Evolutionary conservation across 2,888 invertebrate genomes (phyloP).

Genomic region (Cyclophora punctaria): DNA sequence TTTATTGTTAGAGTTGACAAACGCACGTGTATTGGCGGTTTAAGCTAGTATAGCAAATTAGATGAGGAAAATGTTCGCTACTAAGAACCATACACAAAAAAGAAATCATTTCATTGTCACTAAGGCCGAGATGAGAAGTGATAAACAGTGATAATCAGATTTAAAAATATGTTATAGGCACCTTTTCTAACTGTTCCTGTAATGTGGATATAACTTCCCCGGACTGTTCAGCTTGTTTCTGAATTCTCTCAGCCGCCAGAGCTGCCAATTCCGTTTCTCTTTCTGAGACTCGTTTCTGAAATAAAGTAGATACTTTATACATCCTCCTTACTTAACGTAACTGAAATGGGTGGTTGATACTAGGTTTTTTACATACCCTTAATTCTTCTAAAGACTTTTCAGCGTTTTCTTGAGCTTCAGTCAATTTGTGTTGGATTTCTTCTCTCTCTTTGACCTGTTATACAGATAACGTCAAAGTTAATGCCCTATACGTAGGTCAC

Average conservation of each 20-base stretch:
- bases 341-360: too few species aligned
- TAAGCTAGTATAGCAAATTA: too few species aligned
- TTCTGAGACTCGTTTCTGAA: slow-evolving; percentile 40
- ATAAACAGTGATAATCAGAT: too few species aligned
- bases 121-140: too few species aligned
- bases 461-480: background rate
- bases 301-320: background rate
- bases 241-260: slow-evolving; percentile 52
- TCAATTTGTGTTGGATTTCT: slow-evolving; percentile 45
- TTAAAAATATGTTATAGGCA: slow-evolving; percentile 12
- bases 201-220: slow-evolving; percentile 59
- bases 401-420: slow-evolving; percentile 45
- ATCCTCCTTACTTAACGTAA: too few species aligned
- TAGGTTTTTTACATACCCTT: slow-evolving; percentile 30
- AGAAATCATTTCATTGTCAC: too few species aligned
- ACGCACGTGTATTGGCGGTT: too few species aligned
- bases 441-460: slow-evolving; percentile 51
- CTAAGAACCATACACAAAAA: too few species aligned
- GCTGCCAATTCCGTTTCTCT: slow-evolving; percentile 55
- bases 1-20: too few species aligned
- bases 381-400: slow-evolving; percentile 43
- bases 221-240: slow-evolving; percentile 54
- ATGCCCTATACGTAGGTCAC: too few species aligned
- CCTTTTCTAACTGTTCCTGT: slow-evolving; percentile 69
- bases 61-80: too few species aligned